Conservation (phyloP, 2,113 vertebrate genomes). For the Tapirus terrestris region DNA sequence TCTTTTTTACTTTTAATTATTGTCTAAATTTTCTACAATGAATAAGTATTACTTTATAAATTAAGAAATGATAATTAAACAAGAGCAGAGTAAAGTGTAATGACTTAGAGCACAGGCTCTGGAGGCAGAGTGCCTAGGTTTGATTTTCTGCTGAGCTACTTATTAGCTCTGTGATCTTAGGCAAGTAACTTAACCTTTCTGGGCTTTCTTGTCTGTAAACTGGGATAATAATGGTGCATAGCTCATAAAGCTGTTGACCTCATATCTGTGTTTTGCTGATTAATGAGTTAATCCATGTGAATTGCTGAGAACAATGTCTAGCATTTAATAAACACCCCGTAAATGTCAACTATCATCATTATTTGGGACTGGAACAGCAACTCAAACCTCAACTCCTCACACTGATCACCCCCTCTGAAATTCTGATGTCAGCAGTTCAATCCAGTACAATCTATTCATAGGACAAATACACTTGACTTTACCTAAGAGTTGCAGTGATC, state of each 20-base stretch:
- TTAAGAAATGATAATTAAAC: not conserved
- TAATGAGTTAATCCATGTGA: slow-evolving; percentile 15
- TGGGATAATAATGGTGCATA: not conserved
- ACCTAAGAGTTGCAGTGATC: not conserved
- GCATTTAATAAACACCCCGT: not conserved
- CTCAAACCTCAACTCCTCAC: not conserved
- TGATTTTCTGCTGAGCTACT: not conserved
- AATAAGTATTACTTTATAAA: not conserved
- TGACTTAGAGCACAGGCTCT: not conserved
- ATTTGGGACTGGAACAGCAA: not conserved
- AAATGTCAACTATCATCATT: slow-evolving; percentile 2
- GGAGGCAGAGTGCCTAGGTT: not conserved
- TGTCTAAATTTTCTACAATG: not conserved
- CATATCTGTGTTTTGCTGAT: not conserved
- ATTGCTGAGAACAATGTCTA: not conserved
- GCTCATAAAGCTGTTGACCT: not conserved
- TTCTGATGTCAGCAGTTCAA: not conserved
- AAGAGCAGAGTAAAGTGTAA: not conserved
- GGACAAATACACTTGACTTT: not conserved
- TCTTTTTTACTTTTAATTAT: not conserved
- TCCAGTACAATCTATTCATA: not conserved
- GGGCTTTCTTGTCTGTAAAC: slow-evolving; percentile 1
- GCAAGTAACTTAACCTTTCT: not conserved
- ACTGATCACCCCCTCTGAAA: not conserved
- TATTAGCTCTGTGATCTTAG: not conserved